These are phyloP conservation scores for Periophthalmodon schlosseri DNA, from an alignment of 2,113 vertebrate species.

Conservation along the genomic window DNA sequence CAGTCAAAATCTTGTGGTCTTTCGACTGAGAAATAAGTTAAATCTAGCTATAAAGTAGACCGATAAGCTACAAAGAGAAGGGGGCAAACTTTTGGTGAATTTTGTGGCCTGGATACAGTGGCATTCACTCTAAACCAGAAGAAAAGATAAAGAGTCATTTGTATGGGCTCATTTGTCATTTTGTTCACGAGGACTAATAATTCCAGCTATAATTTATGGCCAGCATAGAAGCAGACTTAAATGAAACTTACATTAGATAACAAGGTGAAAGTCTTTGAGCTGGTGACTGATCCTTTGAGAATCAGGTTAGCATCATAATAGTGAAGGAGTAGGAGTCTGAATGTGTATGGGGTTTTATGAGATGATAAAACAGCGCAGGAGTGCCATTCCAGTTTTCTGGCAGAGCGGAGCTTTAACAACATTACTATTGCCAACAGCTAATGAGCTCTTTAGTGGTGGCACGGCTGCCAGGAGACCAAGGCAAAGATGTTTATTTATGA, in stretches of 20 bases:
- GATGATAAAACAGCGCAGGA: constrained; percentile 40
- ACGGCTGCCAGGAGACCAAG: constrained; percentile 31
- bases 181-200: constrained; percentile 4
- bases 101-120: background rate
- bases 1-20: constrained; percentile 3
- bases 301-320: constrained; percentile 40
- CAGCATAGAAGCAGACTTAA: constrained; percentile 16
- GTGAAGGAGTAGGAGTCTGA: constrained; percentile 18
- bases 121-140: constrained; percentile 3
- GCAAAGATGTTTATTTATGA: constrained; percentile 10
- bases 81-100: constrained; percentile 2
- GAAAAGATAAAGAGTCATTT: background rate
- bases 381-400: constrained; percentile 58
- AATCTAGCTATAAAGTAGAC: constrained; percentile 19
- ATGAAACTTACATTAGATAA: constrained; percentile 21
- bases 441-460: constrained; percentile 63
- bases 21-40: constrained; percentile 9
- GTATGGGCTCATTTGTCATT: constrained; percentile 25
- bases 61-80: background rate
- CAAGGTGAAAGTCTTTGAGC: constrained; percentile 39
- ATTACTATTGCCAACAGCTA: constrained; percentile 66
- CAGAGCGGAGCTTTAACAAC: constrained; percentile 34
- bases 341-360: constrained; percentile 17
- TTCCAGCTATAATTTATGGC: constrained; percentile 22
- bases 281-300: constrained; percentile 26